Percentiles rank a stretch among this genome's conserved stretches.
These are phyloP conservation scores for Neodontobutis hainanensis DNA, from an alignment of 2,113 vertebrate genomes.

Conservation along the genomic window DNA sequence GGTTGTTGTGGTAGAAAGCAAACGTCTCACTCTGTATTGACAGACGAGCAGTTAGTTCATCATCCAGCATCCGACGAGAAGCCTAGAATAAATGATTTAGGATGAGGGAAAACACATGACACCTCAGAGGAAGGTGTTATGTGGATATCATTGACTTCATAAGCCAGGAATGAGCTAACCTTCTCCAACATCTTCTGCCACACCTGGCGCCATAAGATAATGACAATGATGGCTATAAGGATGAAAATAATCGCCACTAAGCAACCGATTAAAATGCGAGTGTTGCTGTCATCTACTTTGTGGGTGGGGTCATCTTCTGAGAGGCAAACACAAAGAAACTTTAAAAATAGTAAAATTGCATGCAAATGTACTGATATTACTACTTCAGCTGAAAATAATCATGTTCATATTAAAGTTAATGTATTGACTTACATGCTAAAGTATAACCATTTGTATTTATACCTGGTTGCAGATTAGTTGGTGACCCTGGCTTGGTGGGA, in stretches of 20 bases:
- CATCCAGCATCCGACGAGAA: slow-evolving; percentile 92
- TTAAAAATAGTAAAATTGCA: background rate
- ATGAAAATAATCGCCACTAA: slow-evolving; percentile 98
- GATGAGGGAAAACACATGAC: slow-evolving; percentile 49
- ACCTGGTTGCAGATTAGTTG: slow-evolving; percentile 80
- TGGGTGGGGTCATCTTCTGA: slow-evolving; percentile 86
- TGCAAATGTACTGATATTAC: background rate
- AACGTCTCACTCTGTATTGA: slow-evolving; percentile 95
- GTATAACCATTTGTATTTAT: slow-evolving; percentile 16
- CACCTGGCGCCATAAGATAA: slow-evolving; percentile 97
- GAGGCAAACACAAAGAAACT: slow-evolving; percentile 37
- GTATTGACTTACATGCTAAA: no score
- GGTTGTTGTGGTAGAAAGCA: slow-evolving; percentile 84
- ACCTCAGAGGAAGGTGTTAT: slow-evolving; percentile 11
- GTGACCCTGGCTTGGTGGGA: slow-evolving; percentile 71
- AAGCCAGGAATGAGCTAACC: slow-evolving; percentile 75
- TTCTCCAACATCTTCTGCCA: slow-evolving; percentile 99
- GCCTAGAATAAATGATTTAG: slow-evolving; percentile 79
- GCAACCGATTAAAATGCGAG: slow-evolving; percentile 93
- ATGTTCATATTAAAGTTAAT: no score
- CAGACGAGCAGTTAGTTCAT: slow-evolving; percentile 93
- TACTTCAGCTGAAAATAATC: background rate
- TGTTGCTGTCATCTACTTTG: slow-evolving; percentile 97
- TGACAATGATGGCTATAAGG: slow-evolving; percentile 94
- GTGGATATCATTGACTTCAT: background rate